Evolutionary conservation across 2,113 vertebrate species (phyloP).

Genomic region (Spea multiplicata): DNA sequence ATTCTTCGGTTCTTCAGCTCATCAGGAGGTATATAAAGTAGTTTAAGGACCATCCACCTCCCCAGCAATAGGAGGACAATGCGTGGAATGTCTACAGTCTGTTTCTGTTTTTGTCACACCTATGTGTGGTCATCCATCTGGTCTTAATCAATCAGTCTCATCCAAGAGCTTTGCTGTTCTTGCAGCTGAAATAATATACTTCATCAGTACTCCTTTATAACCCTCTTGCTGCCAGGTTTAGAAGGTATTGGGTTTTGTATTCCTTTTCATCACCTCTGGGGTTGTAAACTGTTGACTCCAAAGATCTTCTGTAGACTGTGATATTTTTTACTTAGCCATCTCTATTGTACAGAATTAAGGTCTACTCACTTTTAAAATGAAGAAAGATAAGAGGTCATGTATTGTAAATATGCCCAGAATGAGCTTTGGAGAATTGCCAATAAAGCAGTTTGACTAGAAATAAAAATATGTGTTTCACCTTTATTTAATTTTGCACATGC

Average conservation of each 20-base stretch:
- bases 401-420: too few relatives aligned
- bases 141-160: constrained; percentile 88
- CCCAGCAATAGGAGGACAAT: constrained; percentile 68
- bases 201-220: constrained; percentile 63
- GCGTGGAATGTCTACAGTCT: constrained; percentile 82
- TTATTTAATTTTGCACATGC: too few relatives aligned
- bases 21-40: constrained; percentile 75
- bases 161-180: constrained; percentile 73
- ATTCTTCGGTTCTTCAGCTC: constrained; percentile 70
- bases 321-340: too few relatives aligned
- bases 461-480: too few relatives aligned
- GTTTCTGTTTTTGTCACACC: constrained; percentile 85
- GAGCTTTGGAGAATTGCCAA: too few relatives aligned
- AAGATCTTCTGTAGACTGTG: too few relatives aligned
- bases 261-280: too few relatives aligned
- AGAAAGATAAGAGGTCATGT: too few relatives aligned
- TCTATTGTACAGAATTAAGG: too few relatives aligned
- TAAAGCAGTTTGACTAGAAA: too few relatives aligned
- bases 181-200: constrained; percentile 89
- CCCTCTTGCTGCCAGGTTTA: constrained; percentile 29
- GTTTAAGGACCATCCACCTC: constrained; percentile 62
- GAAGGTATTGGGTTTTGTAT: not conserved
- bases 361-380: too few relatives aligned
- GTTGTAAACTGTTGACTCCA: too few relatives aligned
- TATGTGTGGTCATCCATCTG: constrained; percentile 88